phyloP scores from a whole-genome alignment of 2,888 invertebrate species.

The Cephus pulcher region DNA sequence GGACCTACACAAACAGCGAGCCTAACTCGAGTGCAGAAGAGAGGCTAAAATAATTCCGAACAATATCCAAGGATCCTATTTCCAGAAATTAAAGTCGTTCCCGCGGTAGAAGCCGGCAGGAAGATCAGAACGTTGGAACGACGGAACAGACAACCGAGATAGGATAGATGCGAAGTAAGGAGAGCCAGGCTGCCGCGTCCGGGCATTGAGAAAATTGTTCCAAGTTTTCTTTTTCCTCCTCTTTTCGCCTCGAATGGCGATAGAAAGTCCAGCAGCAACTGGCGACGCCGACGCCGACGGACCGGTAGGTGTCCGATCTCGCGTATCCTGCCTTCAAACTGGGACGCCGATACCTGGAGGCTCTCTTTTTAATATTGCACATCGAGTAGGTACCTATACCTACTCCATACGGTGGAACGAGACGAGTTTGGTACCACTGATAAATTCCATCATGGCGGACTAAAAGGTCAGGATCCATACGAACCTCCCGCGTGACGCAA shows the following conservation, averaged over 20 bases:
- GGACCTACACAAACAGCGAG: neutral
- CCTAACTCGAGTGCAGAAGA: neutral
- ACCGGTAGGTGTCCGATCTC: neutral
- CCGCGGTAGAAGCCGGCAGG: neutral
- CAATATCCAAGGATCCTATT: neutral
- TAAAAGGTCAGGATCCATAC: neutral
- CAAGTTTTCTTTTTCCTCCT: conserved; percentile 8
- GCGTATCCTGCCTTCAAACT: conserved; percentile 19
- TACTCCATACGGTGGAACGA: neutral
- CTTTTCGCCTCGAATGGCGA: conserved; percentile 11
- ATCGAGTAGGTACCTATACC: neutral
- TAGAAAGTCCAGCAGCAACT: conserved; percentile 19
- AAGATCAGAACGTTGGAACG: neutral
- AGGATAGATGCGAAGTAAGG: neutral
- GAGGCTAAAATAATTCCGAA: neutral
- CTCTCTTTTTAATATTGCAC: neutral
- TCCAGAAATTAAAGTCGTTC: neutral
- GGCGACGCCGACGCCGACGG: conserved; percentile 5
- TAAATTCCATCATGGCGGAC: neutral
- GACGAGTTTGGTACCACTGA: neutral
- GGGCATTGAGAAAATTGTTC: conserved; percentile 10
- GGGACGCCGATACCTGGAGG: conserved; percentile 15
- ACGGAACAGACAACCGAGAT: neutral
- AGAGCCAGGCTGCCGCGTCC: conserved; percentile 1
- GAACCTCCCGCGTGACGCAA: neutral